Conservation (phyloP, 2,113 vertebrate species). For the Alouatta palliata region DNA sequence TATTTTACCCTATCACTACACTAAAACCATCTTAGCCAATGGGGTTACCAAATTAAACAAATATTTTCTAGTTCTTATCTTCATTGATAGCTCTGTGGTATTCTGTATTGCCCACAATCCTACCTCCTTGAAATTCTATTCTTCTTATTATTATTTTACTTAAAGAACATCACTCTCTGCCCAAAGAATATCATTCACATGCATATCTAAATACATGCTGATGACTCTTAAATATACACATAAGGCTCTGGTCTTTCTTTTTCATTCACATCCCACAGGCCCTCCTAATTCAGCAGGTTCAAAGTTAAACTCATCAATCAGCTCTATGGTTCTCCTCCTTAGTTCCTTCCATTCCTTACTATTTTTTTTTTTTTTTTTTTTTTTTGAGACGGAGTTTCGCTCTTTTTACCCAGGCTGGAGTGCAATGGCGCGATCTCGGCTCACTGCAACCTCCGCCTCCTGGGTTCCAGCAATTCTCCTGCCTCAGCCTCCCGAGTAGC, state of each 20-base stretch:
- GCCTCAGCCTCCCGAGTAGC: too few relatives aligned
- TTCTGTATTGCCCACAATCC: neutral
- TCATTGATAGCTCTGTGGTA: neutral
- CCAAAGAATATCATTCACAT: neutral
- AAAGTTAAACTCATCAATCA: neutral
- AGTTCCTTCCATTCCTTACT: neutral
- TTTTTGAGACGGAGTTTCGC: too few relatives aligned
- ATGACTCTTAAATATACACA: neutral
- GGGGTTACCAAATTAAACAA: too few relatives aligned
- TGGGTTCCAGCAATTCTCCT: too few relatives aligned
- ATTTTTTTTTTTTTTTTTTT: too few relatives aligned
- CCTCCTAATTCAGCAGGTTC: neutral
- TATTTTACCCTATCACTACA: neutral
- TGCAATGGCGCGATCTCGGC: too few relatives aligned
- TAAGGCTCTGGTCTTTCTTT: neutral
- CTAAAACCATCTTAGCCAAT: neutral
- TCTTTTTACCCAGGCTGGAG: too few relatives aligned
- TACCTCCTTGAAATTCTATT: neutral
- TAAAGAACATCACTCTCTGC: neutral
- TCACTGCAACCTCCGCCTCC: too few relatives aligned
- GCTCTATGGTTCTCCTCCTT: neutral
- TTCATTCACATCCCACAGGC: neutral
- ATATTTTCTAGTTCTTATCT: neutral
- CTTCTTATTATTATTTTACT: slow-evolving; percentile 4
- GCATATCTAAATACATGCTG: neutral